Percentiles rank a stretch among this genome's conserved stretches.
These are phyloP conservation scores for Lottia gigantea DNA, from an alignment of 2,888 invertebrate species.

Conservation along the genomic window DNA sequence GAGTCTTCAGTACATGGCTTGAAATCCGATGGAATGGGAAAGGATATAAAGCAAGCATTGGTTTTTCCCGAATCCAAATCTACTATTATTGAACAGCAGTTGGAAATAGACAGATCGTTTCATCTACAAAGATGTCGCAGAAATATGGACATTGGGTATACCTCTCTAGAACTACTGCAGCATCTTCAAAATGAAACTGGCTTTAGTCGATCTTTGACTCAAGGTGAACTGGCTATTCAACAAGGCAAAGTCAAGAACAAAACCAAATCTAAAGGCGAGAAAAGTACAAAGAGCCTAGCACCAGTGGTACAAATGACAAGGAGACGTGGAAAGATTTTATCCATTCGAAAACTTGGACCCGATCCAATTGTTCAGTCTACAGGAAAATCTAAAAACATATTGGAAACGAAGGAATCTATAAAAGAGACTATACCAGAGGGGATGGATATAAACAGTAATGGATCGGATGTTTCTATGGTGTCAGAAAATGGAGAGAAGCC, in stretches of 20 bases:
- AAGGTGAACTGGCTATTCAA: neutral
- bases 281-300: neutral
- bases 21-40: neutral
- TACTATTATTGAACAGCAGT: neutral
- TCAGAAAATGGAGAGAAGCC: no score
- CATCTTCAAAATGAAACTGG: neutral
- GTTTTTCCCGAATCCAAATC: neutral
- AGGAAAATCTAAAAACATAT: no score
- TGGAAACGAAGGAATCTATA: no score
- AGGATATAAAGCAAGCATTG: neutral
- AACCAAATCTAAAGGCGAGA: neutral
- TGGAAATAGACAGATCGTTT: neutral
- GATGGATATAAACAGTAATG: no score
- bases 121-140: neutral
- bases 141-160: neutral
- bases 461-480: no score
- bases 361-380: no score
- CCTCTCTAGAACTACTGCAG: neutral
- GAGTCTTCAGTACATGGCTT: no score
- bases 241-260: neutral
- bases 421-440: no score
- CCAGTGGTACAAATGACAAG: neutral
- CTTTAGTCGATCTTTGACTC: neutral
- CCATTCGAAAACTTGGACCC: neutral
- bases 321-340: neutral